Percentiles rank a stretch among this genome's conserved stretches.
Conservation (phyloP, 2,113 vertebrate genomes). For the Sclerurus mexicanus region DNA sequence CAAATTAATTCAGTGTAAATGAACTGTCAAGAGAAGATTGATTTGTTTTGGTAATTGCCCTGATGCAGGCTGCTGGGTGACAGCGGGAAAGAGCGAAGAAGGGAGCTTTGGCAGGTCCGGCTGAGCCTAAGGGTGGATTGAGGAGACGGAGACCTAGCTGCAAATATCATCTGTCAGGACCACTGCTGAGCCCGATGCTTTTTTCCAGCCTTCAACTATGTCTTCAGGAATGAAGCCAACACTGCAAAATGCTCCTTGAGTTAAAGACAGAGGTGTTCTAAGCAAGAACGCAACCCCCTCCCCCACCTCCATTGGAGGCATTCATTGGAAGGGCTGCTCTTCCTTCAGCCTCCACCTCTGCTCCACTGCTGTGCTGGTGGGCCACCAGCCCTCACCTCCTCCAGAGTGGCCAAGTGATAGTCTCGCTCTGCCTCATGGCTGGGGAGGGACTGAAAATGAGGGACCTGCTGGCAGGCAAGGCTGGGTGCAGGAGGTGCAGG, state of each 20-base stretch:
- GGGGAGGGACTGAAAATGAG: background rate
- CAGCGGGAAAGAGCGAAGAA: conserved; percentile 81
- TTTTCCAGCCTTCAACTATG: conserved; percentile 21
- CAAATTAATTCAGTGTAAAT: conserved; percentile 96
- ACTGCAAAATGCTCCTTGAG: background rate
- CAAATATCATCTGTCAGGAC: conserved; percentile 75
- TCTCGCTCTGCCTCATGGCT: fast-evolving
- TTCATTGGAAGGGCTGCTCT: background rate
- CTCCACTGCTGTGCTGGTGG: background rate
- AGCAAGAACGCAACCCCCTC: too few species aligned
- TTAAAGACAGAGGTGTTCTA: background rate
- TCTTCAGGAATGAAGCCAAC: conserved; percentile 39
- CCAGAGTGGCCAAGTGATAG: fast-evolving
- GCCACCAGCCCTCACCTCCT: background rate
- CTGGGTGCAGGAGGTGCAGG: background rate
- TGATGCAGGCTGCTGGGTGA: conserved; percentile 81
- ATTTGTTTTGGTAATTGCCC: conserved; percentile 84
- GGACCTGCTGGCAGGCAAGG: background rate
- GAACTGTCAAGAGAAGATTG: conserved; percentile 93
- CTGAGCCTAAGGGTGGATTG: conserved; percentile 77
- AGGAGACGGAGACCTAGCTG: conserved; percentile 57
- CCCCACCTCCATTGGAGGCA: background rate
- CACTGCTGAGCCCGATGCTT: conserved; percentile 74
- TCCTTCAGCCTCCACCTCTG: background rate
- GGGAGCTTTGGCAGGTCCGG: conserved; percentile 76